phyloP scores from a whole-genome alignment of 2,797 vertebrate genomes.

The Neopelma chrysocephalum region DNA sequence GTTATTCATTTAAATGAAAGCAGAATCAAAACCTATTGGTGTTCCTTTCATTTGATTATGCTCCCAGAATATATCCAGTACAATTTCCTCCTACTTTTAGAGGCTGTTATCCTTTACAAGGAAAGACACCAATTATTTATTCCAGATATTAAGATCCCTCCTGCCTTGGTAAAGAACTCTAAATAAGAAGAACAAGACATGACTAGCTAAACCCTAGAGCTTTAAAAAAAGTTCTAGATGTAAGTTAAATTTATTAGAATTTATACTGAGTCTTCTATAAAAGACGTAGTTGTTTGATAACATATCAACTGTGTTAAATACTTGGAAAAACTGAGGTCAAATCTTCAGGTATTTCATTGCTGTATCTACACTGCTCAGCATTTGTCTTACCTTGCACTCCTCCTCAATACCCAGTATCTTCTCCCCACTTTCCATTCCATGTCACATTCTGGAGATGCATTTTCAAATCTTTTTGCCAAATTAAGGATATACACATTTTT shows the following conservation, averaged over 20 bases:
- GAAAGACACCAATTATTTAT: neutral
- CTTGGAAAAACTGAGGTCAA: neutral
- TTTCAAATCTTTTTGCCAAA: neutral
- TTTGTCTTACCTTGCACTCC: neutral
- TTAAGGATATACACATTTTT: neutral
- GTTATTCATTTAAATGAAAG: conserved; percentile 48
- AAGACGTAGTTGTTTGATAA: neutral
- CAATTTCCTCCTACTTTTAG: conserved; percentile 9
- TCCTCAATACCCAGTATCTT: neutral
- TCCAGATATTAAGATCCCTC: neutral
- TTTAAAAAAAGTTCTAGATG: neutral
- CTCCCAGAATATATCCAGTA: neutral
- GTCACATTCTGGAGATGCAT: neutral
- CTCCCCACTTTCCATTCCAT: neutral
- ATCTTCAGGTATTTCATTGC: neutral
- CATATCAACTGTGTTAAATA: neutral
- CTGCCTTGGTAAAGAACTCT: neutral
- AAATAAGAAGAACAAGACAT: neutral
- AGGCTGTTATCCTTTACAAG: neutral
- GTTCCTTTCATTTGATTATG: conserved; percentile 25
- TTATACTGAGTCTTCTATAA: neutral
- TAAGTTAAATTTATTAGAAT: neutral
- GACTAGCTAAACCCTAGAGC: neutral
- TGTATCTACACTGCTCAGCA: neutral
- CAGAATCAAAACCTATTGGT: conserved; percentile 32